Evolutionary conservation across 2,113 vertebrate genomes (phyloP).

Genomic region (Uropsilus gracilis): DNA sequence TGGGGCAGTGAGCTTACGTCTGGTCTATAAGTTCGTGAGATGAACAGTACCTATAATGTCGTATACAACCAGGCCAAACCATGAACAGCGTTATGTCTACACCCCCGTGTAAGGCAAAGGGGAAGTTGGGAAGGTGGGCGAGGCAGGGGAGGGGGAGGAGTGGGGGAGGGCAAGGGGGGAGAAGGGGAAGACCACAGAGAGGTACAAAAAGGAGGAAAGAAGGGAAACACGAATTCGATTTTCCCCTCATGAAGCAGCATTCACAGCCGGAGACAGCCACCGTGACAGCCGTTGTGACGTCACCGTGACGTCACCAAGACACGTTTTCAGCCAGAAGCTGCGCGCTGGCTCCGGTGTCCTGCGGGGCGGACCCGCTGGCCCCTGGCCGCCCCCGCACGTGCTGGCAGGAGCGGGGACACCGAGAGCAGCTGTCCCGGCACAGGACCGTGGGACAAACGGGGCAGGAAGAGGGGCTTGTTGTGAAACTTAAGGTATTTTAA

Average conservation of each 20-base stretch:
- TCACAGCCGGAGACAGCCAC: not conserved
- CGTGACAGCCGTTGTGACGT: too few species aligned
- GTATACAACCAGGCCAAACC: too few species aligned
- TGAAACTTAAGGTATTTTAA: not conserved
- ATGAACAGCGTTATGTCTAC: too few species aligned
- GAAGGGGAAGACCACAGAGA: not conserved
- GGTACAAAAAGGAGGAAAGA: not conserved
- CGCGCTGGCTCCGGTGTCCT: constrained; percentile 1
- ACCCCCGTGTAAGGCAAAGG: not conserved
- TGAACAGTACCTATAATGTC: too few species aligned
- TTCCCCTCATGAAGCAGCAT: not conserved
- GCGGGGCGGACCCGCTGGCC: too few species aligned
- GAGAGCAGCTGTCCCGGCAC: too few species aligned
- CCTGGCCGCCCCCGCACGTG: too few species aligned
- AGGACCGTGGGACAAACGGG: too few species aligned
- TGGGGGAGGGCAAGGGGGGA: not conserved
- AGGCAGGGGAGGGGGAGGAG: not conserved
- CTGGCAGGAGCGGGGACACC: not conserved
- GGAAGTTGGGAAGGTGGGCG: not conserved
- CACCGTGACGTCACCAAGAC: not conserved
- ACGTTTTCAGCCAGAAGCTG: not conserved
- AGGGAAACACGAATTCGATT: not conserved
- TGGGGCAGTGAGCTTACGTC: not conserved
- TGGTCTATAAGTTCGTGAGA: too few species aligned
- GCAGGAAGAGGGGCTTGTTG: too few species aligned